Base-by-base conservation (phyloP, 2,888 invertebrate species). In the Epistrophe grossulariae region DNA sequence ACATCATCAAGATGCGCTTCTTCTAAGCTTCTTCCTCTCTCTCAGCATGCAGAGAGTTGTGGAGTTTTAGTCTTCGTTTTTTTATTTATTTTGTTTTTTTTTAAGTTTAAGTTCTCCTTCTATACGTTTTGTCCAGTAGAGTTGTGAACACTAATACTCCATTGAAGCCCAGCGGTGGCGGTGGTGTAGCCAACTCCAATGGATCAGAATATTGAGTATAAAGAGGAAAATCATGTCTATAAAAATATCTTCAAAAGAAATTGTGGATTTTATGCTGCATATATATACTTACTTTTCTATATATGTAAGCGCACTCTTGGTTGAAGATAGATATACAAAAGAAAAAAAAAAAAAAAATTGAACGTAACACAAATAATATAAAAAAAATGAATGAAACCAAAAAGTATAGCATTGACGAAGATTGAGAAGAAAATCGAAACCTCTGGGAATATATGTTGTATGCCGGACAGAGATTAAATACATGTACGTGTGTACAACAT, bases 151-250 rank as follows among this genome's bases (percentile, higher is more conserved):
- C 19, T 15, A 17, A 60, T 72, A 87, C 79, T 83, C 71, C 76
- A 83, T 83, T 79, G 83, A 79, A 87, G 79, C 87, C 70, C 79
- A 79, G 64, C 59, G 71, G 70, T 70, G 64, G 77, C 50, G 52
- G 66, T 71, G 31, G 70, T 73, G 62, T 74, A 76, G 68, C 68
- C n/a, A n/a, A n/a, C n/a, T 64, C 60, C 83, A 83, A 83, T 79
- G 87, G 83, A 87, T 76, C 83, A 76, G 79, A 79, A 74, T n/a
- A n/a, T 76, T 60, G 35, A 71, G 79, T 71, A 35, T 74, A 76
- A 83, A 87, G 87, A 87, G 87, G 87, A 83, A 87, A 87, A 87
- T 87, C 87, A 87, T 87, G 87, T 83, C 87, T 87, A 87, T 87
- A 87, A 87, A 87, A 87, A 87, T 87, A 87, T 87, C 87, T 87